Evolutionary conservation across 2,113 vertebrate genomes (phyloP), one percentile per base, ranked within the genome.

Genomic region (Steatornis caripensis): DNA sequence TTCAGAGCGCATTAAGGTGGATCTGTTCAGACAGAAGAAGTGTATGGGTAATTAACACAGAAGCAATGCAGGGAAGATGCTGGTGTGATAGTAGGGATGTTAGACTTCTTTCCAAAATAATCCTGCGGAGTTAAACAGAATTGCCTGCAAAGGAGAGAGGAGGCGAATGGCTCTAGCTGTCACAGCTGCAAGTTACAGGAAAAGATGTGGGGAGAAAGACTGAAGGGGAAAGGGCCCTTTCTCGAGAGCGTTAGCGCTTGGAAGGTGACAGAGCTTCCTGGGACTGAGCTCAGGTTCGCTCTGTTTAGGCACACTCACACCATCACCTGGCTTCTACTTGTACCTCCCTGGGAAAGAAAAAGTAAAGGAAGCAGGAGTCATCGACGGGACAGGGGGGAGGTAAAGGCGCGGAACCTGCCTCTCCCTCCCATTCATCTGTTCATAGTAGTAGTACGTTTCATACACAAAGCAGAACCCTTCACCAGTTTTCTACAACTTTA

Each of bases 371-470:
- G 23, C 27, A 46, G 23, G 9, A 32, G 30, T 9, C 15, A n/a
- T 30, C 18, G 15, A 48, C n/a, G 2, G 12, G 23, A 13, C 9
- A 18, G 2, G 17, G 3, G 1, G 24, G n/a, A 30, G 15, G 21
- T n/a, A 16, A 74, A 64, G n/a, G 23, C 6, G n/a, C n/a, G 41
- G 49, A 87, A 11, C 32, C 30, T 39, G 17, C 43, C 15, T 21
- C 41, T 18, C 11, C n/a, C n/a, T n/a, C n/a, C n/a, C n/a, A n/a
- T n/a, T n/a, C n/a, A n/a, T n/a, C n/a, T n/a, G n/a, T n/a, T n/a
- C n/a, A n/a, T n/a, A n/a, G n/a, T 39, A 68, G 64, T 2, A 24
- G 7, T 4, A 21, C 3, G 24, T 22, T 30, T 81, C 30, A 26
- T 17, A 43, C 19, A 37, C 8, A 2, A 26, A 68, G 4, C 4